These are phyloP conservation scores for Drosophila grimshawi DNA, from an alignment of 1,140 invertebrate species.

Conservation along the genomic window DNA sequence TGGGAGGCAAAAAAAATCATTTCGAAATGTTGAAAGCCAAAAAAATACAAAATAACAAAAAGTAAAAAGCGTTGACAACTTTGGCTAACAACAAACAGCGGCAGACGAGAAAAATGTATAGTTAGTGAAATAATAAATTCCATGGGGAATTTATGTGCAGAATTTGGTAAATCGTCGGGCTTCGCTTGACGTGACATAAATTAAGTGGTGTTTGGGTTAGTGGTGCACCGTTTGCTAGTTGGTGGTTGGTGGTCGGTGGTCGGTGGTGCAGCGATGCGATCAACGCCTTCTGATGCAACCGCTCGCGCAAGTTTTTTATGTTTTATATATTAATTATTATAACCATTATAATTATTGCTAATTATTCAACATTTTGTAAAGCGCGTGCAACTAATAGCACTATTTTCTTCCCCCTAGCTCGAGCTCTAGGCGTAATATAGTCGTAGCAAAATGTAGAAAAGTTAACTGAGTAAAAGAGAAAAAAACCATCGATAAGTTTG, in stretches of 20 bases:
- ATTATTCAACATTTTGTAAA: slow-evolving; percentile 76
- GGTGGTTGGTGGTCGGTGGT: slow-evolving; percentile 48
- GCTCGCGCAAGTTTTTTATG: slow-evolving; percentile 52
- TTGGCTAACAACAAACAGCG: slow-evolving; percentile 63
- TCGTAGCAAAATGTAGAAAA: slow-evolving; percentile 7
- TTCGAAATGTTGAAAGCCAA: slow-evolving; percentile 60
- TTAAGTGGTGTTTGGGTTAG: slow-evolving; percentile 64
- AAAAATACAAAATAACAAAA: slow-evolving; percentile 33
- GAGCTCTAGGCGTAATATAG: slow-evolving; percentile 15
- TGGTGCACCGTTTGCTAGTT: slow-evolving; percentile 63
- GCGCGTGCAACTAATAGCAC: slow-evolving; percentile 71
- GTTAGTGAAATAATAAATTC: slow-evolving; percentile 54
- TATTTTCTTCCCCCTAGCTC: background rate
- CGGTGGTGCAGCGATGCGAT: slow-evolving; percentile 36
- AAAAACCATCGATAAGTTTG: slow-evolving; percentile 44
- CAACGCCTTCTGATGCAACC: slow-evolving; percentile 65
- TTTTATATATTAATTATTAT: slow-evolving; percentile 58
- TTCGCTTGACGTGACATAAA: slow-evolving; percentile 64
- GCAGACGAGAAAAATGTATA: slow-evolving; percentile 62
- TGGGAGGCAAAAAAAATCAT: slow-evolving; percentile 55
- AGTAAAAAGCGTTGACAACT: slow-evolving; percentile 61
- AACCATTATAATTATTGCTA: slow-evolving; percentile 74
- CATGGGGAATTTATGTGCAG: slow-evolving; percentile 71
- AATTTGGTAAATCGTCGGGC: slow-evolving; percentile 56
- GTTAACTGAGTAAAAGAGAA: slow-evolving; percentile 1